Conservation (phyloP, 2,113 vertebrate genomes). For the Scomber colias region DNA sequence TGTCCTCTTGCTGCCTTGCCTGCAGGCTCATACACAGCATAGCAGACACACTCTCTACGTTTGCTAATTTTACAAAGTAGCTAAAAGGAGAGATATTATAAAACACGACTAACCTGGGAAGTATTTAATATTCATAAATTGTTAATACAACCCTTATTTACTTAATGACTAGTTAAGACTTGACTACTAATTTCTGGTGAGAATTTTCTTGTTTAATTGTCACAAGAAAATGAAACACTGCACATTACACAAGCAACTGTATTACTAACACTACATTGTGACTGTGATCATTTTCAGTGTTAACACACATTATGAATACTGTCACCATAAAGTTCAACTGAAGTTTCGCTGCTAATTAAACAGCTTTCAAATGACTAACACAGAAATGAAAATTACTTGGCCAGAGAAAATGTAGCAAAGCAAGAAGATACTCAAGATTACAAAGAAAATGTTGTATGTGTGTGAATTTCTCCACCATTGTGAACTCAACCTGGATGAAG, state of each 20-base stretch:
- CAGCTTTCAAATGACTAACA: not conserved
- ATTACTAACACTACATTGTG: not conserved
- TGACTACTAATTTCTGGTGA: no score
- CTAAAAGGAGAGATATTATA: not conserved
- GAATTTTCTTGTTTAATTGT: no score
- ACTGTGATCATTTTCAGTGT: not conserved
- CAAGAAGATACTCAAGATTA: no score
- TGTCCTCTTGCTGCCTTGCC: not conserved
- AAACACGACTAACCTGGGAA: not conserved
- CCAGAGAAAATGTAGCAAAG: constrained; percentile 1
- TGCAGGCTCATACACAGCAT: not conserved
- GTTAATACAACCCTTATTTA: no score
- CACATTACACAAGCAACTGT: no score
- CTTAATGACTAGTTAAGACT: no score
- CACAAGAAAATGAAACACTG: no score
- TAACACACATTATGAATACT: not conserved
- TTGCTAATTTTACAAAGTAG: constrained; percentile 8
- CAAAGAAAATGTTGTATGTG: no score
- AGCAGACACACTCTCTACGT: not conserved
- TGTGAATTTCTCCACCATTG: not conserved
- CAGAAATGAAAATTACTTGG: not conserved
- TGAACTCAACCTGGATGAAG: not conserved
- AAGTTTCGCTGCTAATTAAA: constrained; percentile 19
- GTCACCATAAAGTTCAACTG: not conserved
- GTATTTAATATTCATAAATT: not conserved